Evolutionary conservation across 1,140 invertebrate genomes (phyloP), one percentile per base, ranked within the genome.

Genomic region (Rhysida immarginata): DNA sequence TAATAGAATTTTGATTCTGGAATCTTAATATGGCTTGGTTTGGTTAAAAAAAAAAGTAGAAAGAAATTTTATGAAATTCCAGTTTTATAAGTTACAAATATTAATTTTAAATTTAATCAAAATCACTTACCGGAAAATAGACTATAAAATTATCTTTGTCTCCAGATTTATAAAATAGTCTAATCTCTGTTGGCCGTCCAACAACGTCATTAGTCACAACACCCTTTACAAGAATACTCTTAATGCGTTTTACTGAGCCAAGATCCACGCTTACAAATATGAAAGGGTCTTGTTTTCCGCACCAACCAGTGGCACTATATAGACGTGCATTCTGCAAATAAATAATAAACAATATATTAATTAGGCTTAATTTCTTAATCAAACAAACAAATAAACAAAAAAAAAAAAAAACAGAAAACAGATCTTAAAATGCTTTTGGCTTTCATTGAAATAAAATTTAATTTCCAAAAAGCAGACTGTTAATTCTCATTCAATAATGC

Each of bases 91-190:
- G n/a, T n/a, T 35, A 35, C 5, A 8, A 35, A 35, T 35, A 35
- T 8, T 35, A 35, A 35, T 35, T 8, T 8, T 35, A 35, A 35
- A 8, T 8, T 8, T 35, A 35, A 35, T 35, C 5, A 35, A 5
- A 16, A 51, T 20, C 43, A 58, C 60, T 62, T 55, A 66, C 65
- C 14, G 92, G 91, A 75, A 93, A 95, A 63, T 96, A 96, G 0
- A 95, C 88, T 5, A 95, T 89, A 64, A 94, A 96, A 64, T 95
- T 94, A 68, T 95, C 91, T 61, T 73, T 82, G 70, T 93, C 90
- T 2, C 85, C 77, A 72, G 90, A 85, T 72, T 96, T 96, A 68
- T 96, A 96, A 76, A 96, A 96, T 72, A 96, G 92, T 56, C 93
- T 76, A 54, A 96, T 90, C 76, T 96, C 91, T 0, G 90, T 96